These are phyloP conservation scores for Coptodon bakossiorum DNA, from an alignment of 2,113 vertebrate species.

Conservation along the genomic window DNA sequence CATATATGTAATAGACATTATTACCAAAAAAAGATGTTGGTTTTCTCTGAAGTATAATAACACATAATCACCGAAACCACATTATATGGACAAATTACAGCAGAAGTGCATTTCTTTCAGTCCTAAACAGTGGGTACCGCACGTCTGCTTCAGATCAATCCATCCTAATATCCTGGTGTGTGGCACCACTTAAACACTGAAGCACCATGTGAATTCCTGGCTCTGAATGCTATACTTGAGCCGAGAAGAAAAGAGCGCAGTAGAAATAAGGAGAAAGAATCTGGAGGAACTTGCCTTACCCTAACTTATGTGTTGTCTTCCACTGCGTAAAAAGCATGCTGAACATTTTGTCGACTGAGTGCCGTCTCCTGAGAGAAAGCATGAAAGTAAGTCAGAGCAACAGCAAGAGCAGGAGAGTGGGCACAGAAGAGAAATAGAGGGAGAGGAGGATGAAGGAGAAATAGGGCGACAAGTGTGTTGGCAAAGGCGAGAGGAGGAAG, in stretches of 20 bases:
- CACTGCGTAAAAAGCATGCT: background rate
- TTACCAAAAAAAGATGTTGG: slow-evolving; percentile 9
- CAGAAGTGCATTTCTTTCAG: background rate
- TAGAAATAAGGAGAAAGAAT: slow-evolving; percentile 1
- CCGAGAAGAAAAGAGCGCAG: background rate
- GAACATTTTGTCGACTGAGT: background rate
- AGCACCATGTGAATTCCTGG: slow-evolving; percentile 5
- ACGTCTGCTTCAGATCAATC: background rate
- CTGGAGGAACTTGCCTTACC: background rate
- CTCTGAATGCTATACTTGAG: background rate
- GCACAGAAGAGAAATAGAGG: background rate
- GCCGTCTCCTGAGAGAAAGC: background rate
- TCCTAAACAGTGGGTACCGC: background rate
- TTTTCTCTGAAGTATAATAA: slow-evolving; percentile 18
- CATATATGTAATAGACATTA: background rate
- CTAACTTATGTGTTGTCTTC: background rate
- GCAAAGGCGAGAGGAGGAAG: background rate
- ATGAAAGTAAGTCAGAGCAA: background rate
- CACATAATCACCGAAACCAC: slow-evolving; percentile 5
- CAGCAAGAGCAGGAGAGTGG: background rate
- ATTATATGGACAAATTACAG: slow-evolving; percentile 23
- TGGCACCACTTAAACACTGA: slow-evolving; percentile 10
- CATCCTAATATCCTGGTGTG: slow-evolving; percentile 12
- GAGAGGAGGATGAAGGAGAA: background rate
- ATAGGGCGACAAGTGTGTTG: slow-evolving; percentile 1